A percentile compares a stretch with the other conserved stretches of the same genome.
Evolutionary conservation across 2,797 vertebrate species (phyloP).

Genomic region (Gephyroberyx darwinii): DNA sequence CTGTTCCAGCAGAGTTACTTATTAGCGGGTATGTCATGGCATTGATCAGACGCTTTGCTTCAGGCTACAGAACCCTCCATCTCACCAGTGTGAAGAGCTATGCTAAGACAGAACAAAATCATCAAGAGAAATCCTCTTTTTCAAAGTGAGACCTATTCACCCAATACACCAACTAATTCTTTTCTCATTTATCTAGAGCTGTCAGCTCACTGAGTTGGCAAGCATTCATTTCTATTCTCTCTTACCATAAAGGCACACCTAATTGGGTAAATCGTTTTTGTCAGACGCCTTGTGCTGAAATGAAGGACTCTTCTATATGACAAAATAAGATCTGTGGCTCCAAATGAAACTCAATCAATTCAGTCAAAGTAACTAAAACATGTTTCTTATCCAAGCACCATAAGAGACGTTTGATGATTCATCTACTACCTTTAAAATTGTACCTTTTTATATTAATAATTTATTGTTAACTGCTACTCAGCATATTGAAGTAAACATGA

Average conservation of each 20-base stretch:
- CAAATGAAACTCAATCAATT: constrained; percentile 6
- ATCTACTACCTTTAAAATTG: neutral
- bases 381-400: too few relatives aligned
- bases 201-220: constrained; percentile 20
- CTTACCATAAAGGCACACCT: neutral
- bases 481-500: constrained; percentile 15
- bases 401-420: too few relatives aligned
- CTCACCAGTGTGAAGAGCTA: neutral
- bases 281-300: constrained; percentile 10
- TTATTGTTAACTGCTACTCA: neutral
- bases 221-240: constrained; percentile 7
- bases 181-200: constrained; percentile 20
- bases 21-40: neutral
- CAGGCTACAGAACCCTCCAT: constrained; percentile 9
- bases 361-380: neutral
- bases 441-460: neutral
- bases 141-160: constrained; percentile 31
- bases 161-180: constrained; percentile 5
- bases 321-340: constrained; percentile 7
- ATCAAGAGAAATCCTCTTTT: constrained; percentile 32
- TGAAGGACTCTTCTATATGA: neutral
- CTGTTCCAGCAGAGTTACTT: constrained; percentile 5
- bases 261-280: constrained; percentile 15
- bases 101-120: constrained; percentile 22
- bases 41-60: constrained; percentile 21